A percentile compares a stretch with the other conserved stretches of the same genome.
phyloP scores from a whole-genome alignment of 2,888 invertebrate genomes.

The Pediacus dermestoides region DNA sequence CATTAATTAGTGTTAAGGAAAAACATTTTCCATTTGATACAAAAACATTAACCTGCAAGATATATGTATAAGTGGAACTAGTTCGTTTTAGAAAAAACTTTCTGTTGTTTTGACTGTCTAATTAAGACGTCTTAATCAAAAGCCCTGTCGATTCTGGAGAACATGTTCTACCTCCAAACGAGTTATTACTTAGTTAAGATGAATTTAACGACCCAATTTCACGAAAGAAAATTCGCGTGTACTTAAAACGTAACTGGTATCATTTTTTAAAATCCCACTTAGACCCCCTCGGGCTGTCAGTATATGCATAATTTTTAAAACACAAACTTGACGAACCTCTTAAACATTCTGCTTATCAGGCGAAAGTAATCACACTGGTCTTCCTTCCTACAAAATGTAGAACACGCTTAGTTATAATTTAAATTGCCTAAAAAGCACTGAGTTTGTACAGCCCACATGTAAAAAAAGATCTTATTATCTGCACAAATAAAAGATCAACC shows the following conservation, averaged over 20 bases:
- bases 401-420: no score
- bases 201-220: conserved; percentile 10
- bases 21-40: no score
- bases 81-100: no score
- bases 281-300: not conserved
- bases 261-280: not conserved
- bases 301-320: conserved; percentile 2
- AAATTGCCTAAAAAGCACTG: no score
- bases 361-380: conserved; percentile 4
- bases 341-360: conserved; percentile 2
- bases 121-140: conserved; percentile 6
- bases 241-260: conserved; percentile 1
- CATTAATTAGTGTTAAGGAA: no score
- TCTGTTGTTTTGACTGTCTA: no score
- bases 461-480: no score
- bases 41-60: no score
- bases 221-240: conserved; percentile 6
- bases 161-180: conserved; percentile 13
- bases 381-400: no score
- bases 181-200: conserved; percentile 12
- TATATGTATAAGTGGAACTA: no score
- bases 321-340: conserved; percentile 4
- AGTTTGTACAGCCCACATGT: no score
- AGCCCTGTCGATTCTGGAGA: conserved; percentile 3
- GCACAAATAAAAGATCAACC: conserved; percentile 5